phyloP scores from a whole-genome alignment of 64 coral and sea anemone genomes.

The Montipora cactus region DNA sequence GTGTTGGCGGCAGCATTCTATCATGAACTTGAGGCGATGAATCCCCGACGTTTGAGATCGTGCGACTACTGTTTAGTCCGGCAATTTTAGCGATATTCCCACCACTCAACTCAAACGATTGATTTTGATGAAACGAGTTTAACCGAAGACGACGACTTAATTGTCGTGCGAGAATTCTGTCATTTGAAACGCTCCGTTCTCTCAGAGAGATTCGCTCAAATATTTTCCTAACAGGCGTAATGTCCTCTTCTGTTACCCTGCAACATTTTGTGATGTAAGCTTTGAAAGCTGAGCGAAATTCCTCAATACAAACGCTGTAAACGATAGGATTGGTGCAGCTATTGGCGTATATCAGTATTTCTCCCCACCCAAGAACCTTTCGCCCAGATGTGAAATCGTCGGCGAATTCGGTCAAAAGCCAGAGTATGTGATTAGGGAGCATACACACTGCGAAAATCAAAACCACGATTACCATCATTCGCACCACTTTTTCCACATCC shows the following conservation, averaged over 20 bases:
- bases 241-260: constrained; percentile 82
- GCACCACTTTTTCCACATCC: constrained; percentile 83
- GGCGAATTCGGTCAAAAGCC: constrained; percentile 76
- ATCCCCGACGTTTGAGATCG: not conserved
- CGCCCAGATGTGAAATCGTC: constrained; percentile 38
- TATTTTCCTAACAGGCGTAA: constrained; percentile 79
- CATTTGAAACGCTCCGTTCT: constrained; percentile 66
- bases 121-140: constrained; percentile 18
- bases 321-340: constrained; percentile 91
- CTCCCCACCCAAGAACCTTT: constrained; percentile 79
- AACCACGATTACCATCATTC: constrained; percentile 88
- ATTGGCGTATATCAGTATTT: constrained; percentile 87
- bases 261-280: constrained; percentile 94
- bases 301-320: constrained; percentile 93
- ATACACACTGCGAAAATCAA: constrained; percentile 85
- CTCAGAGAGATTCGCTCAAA: constrained; percentile 85
- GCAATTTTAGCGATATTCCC: not conserved
- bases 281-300: constrained; percentile 89
- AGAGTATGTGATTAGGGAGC: constrained; percentile 92
- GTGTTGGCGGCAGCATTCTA: not conserved
- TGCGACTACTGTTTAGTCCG: not conserved
- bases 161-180: constrained; percentile 63
- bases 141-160: constrained; percentile 13
- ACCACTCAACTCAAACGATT: constrained; percentile 21
- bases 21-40: not conserved